Evolutionary conservation across 1,140 invertebrate genomes (phyloP).

Genomic region (Vanessa atalanta): DNA sequence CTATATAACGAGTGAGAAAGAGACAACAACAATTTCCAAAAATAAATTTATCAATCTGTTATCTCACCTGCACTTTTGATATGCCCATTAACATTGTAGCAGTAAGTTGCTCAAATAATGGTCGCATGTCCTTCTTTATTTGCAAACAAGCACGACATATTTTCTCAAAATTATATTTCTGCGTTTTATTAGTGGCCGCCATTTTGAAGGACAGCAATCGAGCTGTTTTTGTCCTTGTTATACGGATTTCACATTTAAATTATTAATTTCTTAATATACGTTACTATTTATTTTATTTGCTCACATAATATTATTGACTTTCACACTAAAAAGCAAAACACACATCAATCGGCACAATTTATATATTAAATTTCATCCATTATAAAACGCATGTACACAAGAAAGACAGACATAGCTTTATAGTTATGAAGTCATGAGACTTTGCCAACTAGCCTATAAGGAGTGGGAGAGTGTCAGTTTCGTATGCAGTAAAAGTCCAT

Average conservation of each 20-base stretch:
- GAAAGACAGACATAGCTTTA: conserved; percentile 56
- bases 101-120: conserved; percentile 82
- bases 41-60: conserved; percentile 59
- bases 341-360: neutral
- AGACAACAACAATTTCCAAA: conserved; percentile 67
- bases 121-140: conserved; percentile 83
- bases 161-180: conserved; percentile 79
- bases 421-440: conserved; percentile 38
- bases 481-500: conserved; percentile 10
- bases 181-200: conserved; percentile 65
- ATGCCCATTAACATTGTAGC: conserved; percentile 84
- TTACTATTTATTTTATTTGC: conserved; percentile 10
- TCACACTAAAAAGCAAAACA: conserved; percentile 1
- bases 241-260: conserved; percentile 38
- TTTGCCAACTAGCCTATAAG: conserved; percentile 21
- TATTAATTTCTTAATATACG: neutral
- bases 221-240: conserved; percentile 68
- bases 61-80: conserved; percentile 80
- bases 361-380: conserved; percentile 14
- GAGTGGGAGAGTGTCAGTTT: conserved; percentile 31
- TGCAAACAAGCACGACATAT: conserved; percentile 83
- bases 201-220: conserved; percentile 71
- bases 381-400: conserved; percentile 41
- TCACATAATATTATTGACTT: conserved; percentile 7
- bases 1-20: conserved; percentile 50